Conservation (phyloP, 2,888 invertebrate species). For the Limnephilus lunatus region DNA sequence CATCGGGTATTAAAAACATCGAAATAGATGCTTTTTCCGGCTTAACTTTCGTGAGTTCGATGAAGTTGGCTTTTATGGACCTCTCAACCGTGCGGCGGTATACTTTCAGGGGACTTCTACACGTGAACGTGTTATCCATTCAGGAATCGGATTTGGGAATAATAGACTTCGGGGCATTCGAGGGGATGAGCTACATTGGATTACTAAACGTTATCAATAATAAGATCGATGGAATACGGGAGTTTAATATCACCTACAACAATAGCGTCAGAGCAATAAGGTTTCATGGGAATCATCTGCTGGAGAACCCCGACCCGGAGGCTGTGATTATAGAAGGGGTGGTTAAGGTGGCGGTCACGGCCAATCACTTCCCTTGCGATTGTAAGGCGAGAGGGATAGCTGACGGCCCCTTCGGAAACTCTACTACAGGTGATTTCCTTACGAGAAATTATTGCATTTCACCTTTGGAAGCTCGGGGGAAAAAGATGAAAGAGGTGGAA, state of each 20-base stretch:
- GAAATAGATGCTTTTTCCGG: conserved; percentile 90
- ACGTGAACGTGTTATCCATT: conserved; percentile 85
- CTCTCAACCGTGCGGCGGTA: conserved; percentile 83
- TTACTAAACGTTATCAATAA: conserved; percentile 88
- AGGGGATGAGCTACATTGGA: conserved; percentile 84
- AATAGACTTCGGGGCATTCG: conserved; percentile 85
- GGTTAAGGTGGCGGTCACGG: conserved; percentile 83
- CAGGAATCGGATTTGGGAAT: conserved; percentile 90
- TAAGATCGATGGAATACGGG: conserved; percentile 89
- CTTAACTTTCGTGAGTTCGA: conserved; percentile 86
- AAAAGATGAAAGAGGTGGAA: conserved; percentile 82
- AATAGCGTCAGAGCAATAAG: conserved; percentile 85
- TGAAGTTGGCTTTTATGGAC: conserved; percentile 92
- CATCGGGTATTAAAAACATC: conserved; percentile 85
- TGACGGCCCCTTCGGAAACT: conserved; percentile 85
- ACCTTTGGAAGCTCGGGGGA: conserved; percentile 88
- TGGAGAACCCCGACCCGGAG: conserved; percentile 83
- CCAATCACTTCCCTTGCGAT: conserved; percentile 92
- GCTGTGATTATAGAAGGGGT: conserved; percentile 84
- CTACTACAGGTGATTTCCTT: conserved; percentile 81
- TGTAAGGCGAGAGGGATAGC: conserved; percentile 88
- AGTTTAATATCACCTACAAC: conserved; percentile 83
- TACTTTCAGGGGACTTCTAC: conserved; percentile 87
- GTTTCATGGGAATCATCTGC: conserved; percentile 89
- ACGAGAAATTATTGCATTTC: conserved; percentile 91